Evolutionary conservation across 2,888 invertebrate genomes (phyloP).

Genomic region (Cylloceria caligata): DNA sequence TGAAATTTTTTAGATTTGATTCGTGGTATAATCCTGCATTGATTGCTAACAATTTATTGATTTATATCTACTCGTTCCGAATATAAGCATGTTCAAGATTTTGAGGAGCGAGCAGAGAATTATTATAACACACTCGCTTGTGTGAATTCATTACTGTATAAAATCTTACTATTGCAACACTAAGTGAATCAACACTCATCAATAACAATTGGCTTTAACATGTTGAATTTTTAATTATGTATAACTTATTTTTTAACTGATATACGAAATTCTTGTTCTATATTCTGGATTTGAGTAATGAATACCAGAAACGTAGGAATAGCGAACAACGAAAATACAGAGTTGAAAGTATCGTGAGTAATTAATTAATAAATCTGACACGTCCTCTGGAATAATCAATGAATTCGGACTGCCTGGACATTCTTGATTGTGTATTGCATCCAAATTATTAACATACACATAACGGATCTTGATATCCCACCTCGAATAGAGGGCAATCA

Average conservation of each 20-base stretch:
- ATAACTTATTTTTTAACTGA: not conserved
- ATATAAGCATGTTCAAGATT: too few species aligned
- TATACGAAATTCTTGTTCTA: not conserved
- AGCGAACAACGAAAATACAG: not conserved
- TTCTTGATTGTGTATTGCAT: not conserved
- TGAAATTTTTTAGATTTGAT: too few species aligned
- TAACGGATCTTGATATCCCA: not conserved
- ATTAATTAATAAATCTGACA: not conserved
- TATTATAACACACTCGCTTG: too few species aligned
- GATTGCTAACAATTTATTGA: too few species aligned
- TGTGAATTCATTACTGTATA: too few species aligned
- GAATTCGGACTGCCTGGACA: not conserved
- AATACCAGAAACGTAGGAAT: not conserved
- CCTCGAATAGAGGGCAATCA: not conserved
- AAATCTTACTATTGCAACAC: too few species aligned
- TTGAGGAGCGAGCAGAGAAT: too few species aligned
- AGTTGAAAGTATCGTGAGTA: not conserved
- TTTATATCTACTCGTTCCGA: too few species aligned
- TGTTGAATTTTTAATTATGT: too few species aligned
- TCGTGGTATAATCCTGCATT: too few species aligned
- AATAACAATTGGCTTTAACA: too few species aligned
- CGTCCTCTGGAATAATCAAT: not conserved
- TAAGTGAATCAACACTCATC: too few species aligned
- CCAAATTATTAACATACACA: not conserved
- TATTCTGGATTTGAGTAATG: not conserved